Percentiles rank a stretch among this genome's conserved stretches.
phyloP scores from a whole-genome alignment of 2,888 invertebrate species.

The Caenorhabditis sp. region DNA sequence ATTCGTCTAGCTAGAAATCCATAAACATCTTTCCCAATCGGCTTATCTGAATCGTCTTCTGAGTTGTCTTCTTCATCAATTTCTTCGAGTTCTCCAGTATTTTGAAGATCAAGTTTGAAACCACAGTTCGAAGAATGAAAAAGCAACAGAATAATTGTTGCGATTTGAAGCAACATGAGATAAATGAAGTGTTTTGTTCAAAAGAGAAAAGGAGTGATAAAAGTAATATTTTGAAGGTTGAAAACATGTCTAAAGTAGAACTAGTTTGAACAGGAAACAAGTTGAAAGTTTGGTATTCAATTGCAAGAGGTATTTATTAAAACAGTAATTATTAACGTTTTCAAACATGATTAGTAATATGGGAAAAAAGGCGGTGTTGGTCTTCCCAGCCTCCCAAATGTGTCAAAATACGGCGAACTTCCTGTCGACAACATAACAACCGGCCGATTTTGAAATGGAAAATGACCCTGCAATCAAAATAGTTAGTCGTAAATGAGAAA shows the following conservation, averaged over 20 bases:
- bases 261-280: no score
- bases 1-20: constrained; percentile 51
- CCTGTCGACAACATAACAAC: background rate
- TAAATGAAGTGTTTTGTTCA: no score
- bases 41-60: constrained; percentile 14
- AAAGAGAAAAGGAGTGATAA: background rate
- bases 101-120: constrained; percentile 18
- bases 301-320: no score
- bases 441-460: background rate
- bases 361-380: background rate
- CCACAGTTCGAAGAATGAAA: background rate
- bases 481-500: no score
- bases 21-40: constrained; percentile 23
- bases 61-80: constrained; percentile 24
- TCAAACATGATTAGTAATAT: background rate
- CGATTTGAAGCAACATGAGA: no score
- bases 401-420: background rate
- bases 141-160: background rate
- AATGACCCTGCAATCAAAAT: no score
- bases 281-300: no score
- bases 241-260: no score
- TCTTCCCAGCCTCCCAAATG: background rate
- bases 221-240: no score
- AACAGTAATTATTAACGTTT: no score
- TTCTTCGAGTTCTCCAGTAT: constrained; percentile 24